Percentiles rank a stretch among this genome's conserved stretches.
Evolutionary conservation across 2,113 vertebrate species (phyloP).

Genomic region (Hippocampus barbouri): DNA sequence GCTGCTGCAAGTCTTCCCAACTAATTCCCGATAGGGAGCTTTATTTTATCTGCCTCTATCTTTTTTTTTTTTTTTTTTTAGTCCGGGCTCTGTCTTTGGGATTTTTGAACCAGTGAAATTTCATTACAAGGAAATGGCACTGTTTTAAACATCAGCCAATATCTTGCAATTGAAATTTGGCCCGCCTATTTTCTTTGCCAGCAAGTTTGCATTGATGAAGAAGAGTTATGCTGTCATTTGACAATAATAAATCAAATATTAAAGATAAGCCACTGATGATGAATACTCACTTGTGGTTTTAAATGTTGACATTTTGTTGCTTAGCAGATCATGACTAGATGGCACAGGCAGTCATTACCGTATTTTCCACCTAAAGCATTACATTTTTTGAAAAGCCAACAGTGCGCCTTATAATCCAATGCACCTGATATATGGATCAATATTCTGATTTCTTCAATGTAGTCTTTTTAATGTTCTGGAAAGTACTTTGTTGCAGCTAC

Average conservation of each 20-base stretch:
- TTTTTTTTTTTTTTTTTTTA: not conserved
- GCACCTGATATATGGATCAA: too few species aligned
- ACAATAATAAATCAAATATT: not conserved
- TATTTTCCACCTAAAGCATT: too few species aligned
- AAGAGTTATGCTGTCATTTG: not conserved
- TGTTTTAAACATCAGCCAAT: slow-evolving; percentile 26
- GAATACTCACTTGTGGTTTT: not conserved
- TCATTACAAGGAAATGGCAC: slow-evolving; percentile 30
- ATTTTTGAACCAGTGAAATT: slow-evolving; percentile 19
- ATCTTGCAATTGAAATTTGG: not conserved
- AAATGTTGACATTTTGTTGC: not conserved
- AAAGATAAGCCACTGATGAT: not conserved
- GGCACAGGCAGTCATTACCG: too few species aligned
- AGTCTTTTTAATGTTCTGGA: too few species aligned
- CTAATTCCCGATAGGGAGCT: slow-evolving; percentile 28
- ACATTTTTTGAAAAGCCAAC: too few species aligned
- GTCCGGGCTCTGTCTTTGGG: not conserved
- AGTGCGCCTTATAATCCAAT: too few species aligned
- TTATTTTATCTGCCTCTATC: not conserved
- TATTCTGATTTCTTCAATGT: too few species aligned
- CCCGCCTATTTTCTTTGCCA: too few species aligned
- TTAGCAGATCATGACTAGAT: too few species aligned
- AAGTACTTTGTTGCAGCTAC: too few species aligned
- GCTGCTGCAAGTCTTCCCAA: slow-evolving; percentile 43
- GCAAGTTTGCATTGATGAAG: not conserved